A percentile compares a stretch with the other conserved stretches of the same genome.
Conservation (phyloP, 2,113 vertebrate genomes). For the Pogonocichla stellata region DNA sequence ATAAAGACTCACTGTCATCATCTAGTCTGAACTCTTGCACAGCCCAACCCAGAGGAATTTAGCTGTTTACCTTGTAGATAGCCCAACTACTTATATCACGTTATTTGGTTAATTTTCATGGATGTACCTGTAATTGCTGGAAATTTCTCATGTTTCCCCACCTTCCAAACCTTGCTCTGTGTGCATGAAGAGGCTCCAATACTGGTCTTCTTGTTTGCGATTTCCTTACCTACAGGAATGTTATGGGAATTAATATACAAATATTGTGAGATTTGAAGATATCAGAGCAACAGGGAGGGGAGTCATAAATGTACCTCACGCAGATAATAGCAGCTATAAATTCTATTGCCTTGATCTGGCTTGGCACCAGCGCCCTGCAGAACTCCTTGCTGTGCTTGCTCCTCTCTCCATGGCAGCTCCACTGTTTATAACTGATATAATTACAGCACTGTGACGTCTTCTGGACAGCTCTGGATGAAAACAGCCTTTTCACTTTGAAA, state of each 20-base stretch:
- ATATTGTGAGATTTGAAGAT: constrained; percentile 42
- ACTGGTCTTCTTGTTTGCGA: neutral
- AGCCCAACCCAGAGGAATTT: neutral
- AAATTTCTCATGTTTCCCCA: neutral
- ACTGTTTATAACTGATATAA: neutral
- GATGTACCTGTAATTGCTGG: neutral
- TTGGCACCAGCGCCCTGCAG: neutral
- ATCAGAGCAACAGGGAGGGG: neutral
- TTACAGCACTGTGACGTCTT: neutral
- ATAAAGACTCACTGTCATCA: neutral
- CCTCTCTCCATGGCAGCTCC: neutral
- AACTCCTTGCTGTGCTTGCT: neutral
- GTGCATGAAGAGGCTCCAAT: neutral
- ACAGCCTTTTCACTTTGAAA: neutral
- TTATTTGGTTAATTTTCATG: neutral
- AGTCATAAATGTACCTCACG: constrained; percentile 25
- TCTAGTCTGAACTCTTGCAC: neutral
- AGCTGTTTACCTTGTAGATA: neutral
- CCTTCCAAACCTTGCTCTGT: neutral
- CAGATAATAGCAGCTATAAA: constrained; percentile 42
- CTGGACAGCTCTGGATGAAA: neutral
- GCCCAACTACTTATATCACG: neutral
- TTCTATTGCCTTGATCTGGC: constrained; percentile 38
- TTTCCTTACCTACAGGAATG: constrained; percentile 41
- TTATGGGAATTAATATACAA: constrained; percentile 30